Percentiles rank a stretch among this genome's conserved stretches.
phyloP scores from a whole-genome alignment of 2,113 vertebrate species.

The Seriola aureovittata region DNA sequence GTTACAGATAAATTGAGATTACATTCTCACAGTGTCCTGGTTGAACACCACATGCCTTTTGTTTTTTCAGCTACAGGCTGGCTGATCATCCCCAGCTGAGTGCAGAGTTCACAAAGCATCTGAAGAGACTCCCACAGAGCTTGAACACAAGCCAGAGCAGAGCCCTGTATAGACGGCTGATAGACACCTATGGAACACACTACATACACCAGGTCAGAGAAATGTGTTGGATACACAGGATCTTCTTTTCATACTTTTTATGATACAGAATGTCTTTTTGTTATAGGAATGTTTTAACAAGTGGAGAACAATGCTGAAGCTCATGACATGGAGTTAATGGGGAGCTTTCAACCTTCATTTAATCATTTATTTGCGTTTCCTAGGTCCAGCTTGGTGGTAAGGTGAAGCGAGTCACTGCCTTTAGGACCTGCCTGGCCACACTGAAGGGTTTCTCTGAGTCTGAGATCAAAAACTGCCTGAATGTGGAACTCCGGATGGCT shows the following conservation, averaged over 20 bases:
- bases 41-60: slow-evolving; percentile 39
- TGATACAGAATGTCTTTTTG: neutral
- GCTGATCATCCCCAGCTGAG: slow-evolving; percentile 81
- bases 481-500: slow-evolving; percentile 77
- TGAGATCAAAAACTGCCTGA: slow-evolving; percentile 84
- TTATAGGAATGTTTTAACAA: neutral
- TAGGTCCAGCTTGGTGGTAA: slow-evolving; percentile 85
- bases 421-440: slow-evolving; percentile 84
- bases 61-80: slow-evolving; percentile 83
- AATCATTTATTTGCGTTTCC: neutral
- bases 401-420: slow-evolving; percentile 83
- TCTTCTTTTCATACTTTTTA: neutral
- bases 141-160: slow-evolving; percentile 66
- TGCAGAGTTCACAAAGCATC: slow-evolving; percentile 80
- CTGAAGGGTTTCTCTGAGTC: slow-evolving; percentile 80
- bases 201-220: slow-evolving; percentile 83
- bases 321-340: neutral
- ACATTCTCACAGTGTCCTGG: neutral
- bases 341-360: neutral
- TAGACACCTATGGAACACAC: slow-evolving; percentile 87
- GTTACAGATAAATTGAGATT: no score
- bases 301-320: neutral
- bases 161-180: slow-evolving; percentile 77
- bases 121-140: slow-evolving; percentile 78
- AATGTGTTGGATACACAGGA: neutral